phyloP scores from a whole-genome alignment of 2,113 vertebrate genomes.

The Ivindomyrus marchei region DNA sequence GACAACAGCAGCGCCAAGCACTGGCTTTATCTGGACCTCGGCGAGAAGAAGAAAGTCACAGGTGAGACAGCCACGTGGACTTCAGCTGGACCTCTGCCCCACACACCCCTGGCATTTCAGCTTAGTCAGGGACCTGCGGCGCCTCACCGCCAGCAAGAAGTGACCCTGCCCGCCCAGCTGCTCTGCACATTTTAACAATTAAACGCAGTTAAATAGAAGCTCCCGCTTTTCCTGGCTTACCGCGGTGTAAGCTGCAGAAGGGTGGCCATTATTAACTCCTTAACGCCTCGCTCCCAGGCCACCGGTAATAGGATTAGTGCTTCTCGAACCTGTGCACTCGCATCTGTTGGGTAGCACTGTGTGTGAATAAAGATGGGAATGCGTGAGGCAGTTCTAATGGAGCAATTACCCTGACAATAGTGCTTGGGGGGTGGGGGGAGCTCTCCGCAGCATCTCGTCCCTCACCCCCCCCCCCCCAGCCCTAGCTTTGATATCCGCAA shows the following conservation, averaged over 20 bases:
- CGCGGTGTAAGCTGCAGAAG: background rate
- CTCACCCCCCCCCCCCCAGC: background rate
- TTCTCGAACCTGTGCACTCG: background rate
- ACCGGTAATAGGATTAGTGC: background rate
- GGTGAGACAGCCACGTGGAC: constrained; percentile 45
- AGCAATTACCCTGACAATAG: constrained; percentile 14
- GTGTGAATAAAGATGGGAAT: background rate
- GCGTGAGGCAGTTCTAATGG: constrained; percentile 21
- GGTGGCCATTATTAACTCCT: background rate
- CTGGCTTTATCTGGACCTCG: constrained; percentile 73
- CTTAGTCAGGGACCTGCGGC: background rate
- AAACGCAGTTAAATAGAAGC: background rate
- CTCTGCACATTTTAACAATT: background rate
- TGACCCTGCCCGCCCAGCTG: background rate
- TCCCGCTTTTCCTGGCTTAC: background rate
- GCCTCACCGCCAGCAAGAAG: background rate
- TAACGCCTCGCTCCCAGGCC: background rate
- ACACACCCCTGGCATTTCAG: background rate
- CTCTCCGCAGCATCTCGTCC: background rate
- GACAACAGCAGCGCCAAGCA: constrained; percentile 46
- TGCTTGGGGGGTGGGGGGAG: constrained; percentile 14
- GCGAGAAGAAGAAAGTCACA: constrained; percentile 73
- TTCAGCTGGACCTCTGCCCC: background rate
- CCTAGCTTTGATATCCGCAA: constrained; percentile 18
- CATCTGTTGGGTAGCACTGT: background rate